Evolutionary conservation across 2,888 invertebrate species (phyloP).

Genomic region (Cinara cedri): DNA sequence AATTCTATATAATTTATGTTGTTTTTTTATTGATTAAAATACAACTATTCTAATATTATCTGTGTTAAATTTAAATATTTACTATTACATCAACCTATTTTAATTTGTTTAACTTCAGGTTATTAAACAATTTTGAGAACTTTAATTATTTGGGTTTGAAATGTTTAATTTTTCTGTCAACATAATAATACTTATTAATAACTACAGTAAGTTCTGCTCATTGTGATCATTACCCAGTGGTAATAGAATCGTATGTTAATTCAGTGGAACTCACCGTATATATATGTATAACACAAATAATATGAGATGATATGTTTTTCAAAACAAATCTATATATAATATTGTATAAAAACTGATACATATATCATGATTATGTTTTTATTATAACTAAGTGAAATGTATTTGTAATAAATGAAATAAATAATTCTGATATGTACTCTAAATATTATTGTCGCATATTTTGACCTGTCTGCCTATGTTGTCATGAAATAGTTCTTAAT

Average conservation of each 20-base stretch:
- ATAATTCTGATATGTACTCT: neutral
- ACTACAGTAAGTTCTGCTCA: neutral
- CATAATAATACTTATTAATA: neutral
- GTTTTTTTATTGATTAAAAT: neutral
- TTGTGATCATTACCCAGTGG: no score
- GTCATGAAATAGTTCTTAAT: slow-evolving; percentile 7
- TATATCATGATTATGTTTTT: no score
- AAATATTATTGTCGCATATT: neutral
- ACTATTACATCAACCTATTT: neutral
- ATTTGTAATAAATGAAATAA: slow-evolving; percentile 4
- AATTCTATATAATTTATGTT: neutral
- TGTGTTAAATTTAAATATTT: neutral
- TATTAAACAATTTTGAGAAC: neutral
- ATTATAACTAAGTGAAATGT: neutral
- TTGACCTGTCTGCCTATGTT: neutral
- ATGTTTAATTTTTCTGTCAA: neutral
- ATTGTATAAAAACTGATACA: neutral
- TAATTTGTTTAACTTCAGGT: neutral
- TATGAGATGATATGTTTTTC: neutral
- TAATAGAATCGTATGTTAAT: no score
- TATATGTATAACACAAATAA: neutral
- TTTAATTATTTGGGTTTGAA: neutral
- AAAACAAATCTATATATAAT: neutral
- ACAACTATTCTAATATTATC: slow-evolving; percentile 2
- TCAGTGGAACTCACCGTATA: no score